phyloP scores from a whole-genome alignment of 2,888 invertebrate species.

The Agonopterix arenella region DNA sequence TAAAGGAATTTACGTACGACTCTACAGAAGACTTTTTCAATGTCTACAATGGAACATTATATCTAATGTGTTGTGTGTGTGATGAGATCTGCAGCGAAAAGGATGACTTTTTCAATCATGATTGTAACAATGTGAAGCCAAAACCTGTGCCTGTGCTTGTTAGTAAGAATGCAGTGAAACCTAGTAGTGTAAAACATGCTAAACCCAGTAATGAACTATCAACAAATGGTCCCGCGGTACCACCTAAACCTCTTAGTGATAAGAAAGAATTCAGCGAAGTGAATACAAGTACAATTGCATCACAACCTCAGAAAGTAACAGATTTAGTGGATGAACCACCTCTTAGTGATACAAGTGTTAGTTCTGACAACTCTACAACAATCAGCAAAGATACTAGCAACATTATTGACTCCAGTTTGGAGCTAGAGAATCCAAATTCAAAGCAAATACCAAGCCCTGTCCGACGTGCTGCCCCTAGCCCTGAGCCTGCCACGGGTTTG shows the following conservation, averaged over 20 bases:
- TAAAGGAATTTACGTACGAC: conserved; percentile 82
- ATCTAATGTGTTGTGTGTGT: conserved; percentile 88
- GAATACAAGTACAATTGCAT: conserved; percentile 38
- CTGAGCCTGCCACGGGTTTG: conserved; percentile 21
- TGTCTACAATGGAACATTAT: conserved; percentile 81
- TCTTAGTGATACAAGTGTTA: conserved; percentile 46
- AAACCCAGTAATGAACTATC: conserved; percentile 41
- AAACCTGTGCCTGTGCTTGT: conserved; percentile 69
- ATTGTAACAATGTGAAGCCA: conserved; percentile 76
- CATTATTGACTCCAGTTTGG: conserved; percentile 43
- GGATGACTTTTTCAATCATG: conserved; percentile 86
- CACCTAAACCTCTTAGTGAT: conserved; percentile 34
- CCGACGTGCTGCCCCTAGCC: conserved; percentile 23
- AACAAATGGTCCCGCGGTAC: conserved; percentile 45
- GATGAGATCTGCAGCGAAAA: conserved; percentile 86
- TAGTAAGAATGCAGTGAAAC: conserved; percentile 58
- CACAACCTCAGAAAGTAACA: conserved; percentile 30
- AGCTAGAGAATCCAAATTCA: conserved; percentile 36
- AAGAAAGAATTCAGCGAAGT: conserved; percentile 42
- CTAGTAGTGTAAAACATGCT: conserved; percentile 43
- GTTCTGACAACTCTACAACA: conserved; percentile 36
- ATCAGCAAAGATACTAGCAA: conserved; percentile 44
- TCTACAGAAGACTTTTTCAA: conserved; percentile 82
- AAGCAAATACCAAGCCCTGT: conserved; percentile 35
- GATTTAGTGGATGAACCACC: conserved; percentile 32